phyloP scores from a whole-genome alignment of 2,888 invertebrate species.

The Drosophila birchii region DNA sequence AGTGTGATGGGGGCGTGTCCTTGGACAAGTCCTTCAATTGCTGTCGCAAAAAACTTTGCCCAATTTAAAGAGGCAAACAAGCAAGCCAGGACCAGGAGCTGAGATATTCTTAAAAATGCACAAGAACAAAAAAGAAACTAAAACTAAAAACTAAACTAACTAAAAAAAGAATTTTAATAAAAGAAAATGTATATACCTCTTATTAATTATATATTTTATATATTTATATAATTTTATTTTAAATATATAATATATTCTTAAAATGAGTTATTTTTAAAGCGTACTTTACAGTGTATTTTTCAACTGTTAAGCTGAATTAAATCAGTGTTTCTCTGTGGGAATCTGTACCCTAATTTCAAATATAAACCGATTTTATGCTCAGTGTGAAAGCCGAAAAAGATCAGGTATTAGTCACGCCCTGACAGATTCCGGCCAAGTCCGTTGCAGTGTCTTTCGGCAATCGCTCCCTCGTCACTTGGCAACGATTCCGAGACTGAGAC shows the following conservation, averaged over 20 bases:
- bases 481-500: constrained; percentile 61
- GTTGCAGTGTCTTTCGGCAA: constrained; percentile 22
- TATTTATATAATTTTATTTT: too few relatives aligned
- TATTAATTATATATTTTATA: neutral
- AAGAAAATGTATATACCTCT: too few relatives aligned
- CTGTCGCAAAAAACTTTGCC: constrained; percentile 38
- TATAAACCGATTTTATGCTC: neutral
- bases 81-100: neutral
- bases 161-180: neutral
- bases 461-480: constrained; percentile 64
- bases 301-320: neutral
- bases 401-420: constrained; percentile 65
- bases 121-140: constrained; percentile 15
- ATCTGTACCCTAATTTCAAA: neutral
- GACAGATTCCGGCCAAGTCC: constrained; percentile 36
- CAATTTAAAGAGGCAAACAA: constrained; percentile 29
- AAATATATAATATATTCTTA: too few relatives aligned
- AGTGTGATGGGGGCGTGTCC: constrained; percentile 28
- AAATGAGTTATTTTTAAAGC: too few relatives aligned
- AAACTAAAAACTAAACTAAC: neutral
- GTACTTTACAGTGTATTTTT: neutral
- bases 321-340: neutral
- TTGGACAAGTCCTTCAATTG: constrained; percentile 48
- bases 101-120: neutral
- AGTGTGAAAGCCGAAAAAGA: constrained; percentile 31